A percentile compares a stretch with the other conserved stretches of the same genome.
Conservation (phyloP, 2,888 invertebrate species). For the Pristionchus mayeri region DNA sequence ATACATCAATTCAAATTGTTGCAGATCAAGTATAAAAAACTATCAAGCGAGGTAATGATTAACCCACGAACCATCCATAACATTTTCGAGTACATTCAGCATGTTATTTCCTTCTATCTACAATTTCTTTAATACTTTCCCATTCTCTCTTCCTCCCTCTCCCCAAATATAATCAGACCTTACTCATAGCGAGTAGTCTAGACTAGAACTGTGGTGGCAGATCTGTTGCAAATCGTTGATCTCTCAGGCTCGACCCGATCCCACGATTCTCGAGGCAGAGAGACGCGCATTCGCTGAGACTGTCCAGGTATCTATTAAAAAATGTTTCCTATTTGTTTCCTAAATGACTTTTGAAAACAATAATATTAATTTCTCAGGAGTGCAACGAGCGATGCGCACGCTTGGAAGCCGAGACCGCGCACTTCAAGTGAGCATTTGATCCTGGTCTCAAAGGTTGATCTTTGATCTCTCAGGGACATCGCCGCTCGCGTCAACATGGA, state of each 20-base stretch:
- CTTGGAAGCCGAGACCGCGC: slow-evolving; percentile 38
- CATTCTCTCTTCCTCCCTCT: not conserved
- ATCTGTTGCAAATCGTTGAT: not conserved
- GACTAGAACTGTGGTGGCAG: not conserved
- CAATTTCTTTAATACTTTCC: no score
- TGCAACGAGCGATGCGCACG: not conserved
- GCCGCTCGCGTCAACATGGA: slow-evolving; percentile 48
- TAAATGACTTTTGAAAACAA: no score
- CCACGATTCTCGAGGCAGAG: slow-evolving; percentile 36
- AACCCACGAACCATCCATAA: not conserved
- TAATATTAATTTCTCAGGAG: not conserved
- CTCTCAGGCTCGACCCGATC: slow-evolving; percentile 42
- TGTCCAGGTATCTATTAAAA: not conserved
- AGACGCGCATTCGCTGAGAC: not conserved
- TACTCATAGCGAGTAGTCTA: no score
- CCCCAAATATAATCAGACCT: no score
- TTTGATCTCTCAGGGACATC: slow-evolving; percentile 43
- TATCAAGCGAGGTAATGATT: not conserved
- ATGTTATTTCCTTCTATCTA: not conserved
- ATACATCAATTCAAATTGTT: not conserved
- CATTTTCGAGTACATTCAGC: not conserved
- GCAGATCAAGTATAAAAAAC: not conserved
- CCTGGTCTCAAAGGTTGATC: not conserved
- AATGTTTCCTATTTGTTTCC: no score
- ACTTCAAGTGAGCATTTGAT: slow-evolving; percentile 41